Conservation (phyloP, 1,140 invertebrate genomes). For the Propsilocerus akamusi region DNA sequence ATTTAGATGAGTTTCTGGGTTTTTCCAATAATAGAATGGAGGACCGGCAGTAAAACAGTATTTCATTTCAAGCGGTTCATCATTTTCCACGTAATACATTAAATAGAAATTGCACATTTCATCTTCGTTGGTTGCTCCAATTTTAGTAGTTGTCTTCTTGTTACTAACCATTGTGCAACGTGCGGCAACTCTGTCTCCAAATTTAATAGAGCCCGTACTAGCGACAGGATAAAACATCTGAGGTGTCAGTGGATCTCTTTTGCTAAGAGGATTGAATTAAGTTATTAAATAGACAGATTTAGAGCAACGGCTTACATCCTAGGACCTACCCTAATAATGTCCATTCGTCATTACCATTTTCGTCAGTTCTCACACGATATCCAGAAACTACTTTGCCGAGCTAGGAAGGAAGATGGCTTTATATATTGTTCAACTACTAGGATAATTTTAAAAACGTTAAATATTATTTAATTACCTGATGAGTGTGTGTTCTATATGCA, state of each 20-base stretch:
- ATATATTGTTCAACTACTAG: neutral
- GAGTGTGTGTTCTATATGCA: slow-evolving; percentile 89
- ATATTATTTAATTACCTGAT: slow-evolving; percentile 49
- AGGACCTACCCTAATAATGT: slow-evolving; percentile 72
- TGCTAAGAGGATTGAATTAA: too few relatives aligned
- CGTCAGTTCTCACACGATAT: slow-evolving; percentile 48
- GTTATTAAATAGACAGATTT: too few relatives aligned
- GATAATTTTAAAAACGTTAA: neutral
- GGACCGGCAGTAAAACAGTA: slow-evolving; percentile 75
- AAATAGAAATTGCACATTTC: slow-evolving; percentile 99
- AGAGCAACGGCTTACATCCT: too few relatives aligned
- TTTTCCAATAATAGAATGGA: slow-evolving; percentile 61
- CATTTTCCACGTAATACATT: slow-evolving; percentile 90
- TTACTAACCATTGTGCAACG: slow-evolving; percentile 79
- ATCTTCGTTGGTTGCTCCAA: slow-evolving; percentile 77
- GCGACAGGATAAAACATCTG: slow-evolving; percentile 92
- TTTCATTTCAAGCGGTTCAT: slow-evolving; percentile 56
- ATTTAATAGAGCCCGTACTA: slow-evolving; percentile 33
- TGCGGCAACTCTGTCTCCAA: slow-evolving; percentile 66
- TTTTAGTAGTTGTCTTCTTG: slow-evolving; percentile 38
- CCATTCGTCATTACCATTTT: slow-evolving; percentile 47
- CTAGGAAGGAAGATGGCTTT: slow-evolving; percentile 10
- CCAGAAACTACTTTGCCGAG: slow-evolving; percentile 69
- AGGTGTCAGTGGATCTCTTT: slow-evolving; percentile 76
- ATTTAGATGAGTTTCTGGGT: slow-evolving; percentile 36